Evolutionary conservation across 2,113 vertebrate species (phyloP).

Genomic region (Cettia cetti): DNA sequence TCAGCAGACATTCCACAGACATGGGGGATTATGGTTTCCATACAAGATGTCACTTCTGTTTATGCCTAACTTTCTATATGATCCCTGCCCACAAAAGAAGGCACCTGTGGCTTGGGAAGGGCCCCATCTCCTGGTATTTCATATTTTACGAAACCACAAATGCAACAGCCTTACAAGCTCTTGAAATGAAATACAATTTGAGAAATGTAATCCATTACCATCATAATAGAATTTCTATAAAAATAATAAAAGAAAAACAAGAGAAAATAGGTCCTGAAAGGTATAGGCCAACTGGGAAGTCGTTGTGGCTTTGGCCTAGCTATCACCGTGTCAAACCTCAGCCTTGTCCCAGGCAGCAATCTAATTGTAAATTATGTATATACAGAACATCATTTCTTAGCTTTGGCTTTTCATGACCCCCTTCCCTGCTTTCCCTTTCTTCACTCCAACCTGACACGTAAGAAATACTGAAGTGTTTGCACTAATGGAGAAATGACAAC

Average conservation of each 20-base stretch:
- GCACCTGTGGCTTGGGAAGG: constrained; percentile 8
- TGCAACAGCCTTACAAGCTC: background rate
- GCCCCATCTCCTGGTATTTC: background rate
- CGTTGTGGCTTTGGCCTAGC: constrained; percentile 27
- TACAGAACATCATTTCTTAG: constrained; percentile 34
- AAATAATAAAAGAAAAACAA: constrained; percentile 40
- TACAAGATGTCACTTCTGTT: constrained; percentile 18
- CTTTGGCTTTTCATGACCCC: constrained; percentile 49
- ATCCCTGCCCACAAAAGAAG: constrained; percentile 2
- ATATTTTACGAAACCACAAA: constrained; percentile 27
- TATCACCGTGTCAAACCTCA: constrained; percentile 8
- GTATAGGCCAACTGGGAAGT: constrained; percentile 50
- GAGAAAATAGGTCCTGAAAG: constrained; percentile 24
- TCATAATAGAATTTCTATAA: constrained; percentile 33
- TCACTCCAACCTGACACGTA: constrained; percentile 47
- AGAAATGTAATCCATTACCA: constrained; percentile 35
- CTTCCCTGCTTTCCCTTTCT: constrained; percentile 56
- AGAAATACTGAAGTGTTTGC: constrained; percentile 58
- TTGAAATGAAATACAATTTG: constrained; percentile 52
- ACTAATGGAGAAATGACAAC: constrained; percentile 55
- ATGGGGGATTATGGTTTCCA: background rate
- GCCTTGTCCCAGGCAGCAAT: constrained; percentile 1
- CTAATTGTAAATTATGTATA: constrained; percentile 39
- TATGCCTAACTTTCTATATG: background rate
- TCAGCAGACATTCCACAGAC: constrained; percentile 35